Evolutionary conservation across 2,888 invertebrate species (phyloP), one percentile per base, ranked within the genome.

Genomic region (Anodontia alba): DNA sequence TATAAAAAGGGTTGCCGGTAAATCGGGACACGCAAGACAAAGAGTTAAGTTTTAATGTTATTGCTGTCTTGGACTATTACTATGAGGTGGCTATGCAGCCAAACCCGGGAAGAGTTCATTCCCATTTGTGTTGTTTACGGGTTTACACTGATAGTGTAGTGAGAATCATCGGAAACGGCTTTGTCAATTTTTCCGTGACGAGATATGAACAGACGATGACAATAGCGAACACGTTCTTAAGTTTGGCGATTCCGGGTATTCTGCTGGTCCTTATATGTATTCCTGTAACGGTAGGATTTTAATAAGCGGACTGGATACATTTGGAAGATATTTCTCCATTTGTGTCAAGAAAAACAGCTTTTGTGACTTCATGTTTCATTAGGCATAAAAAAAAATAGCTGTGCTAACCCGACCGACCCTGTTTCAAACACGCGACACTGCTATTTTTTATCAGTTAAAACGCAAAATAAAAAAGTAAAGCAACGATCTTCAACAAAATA

Each of bases 181-280:
- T 96, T 78, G 96, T 96, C 81, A 95, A 96, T 80, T 95, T 95
- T 89, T 95, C 96, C 23, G 95, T 96, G 33, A 95, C 95, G 73
- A 94, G 95, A 68, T 96, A 95, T 91, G 92, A 95, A 66, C 93
- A 96, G 74, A 96, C 96, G 96, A 95, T 95, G 91, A 96, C 95
- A 87, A 96, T 95, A 66, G 96, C 96, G 29, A 97, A 97, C 92
- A 96, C 96, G 62, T 96, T 97, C 91, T 96, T 96, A 31, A 96
- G 96, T 88, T 94, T 97, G 75, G 96, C 96, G 10, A 96, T 96
- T 0, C 96, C 96, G 8, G 97, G 97, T 94, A 95, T 97, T 1
- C 95, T 96, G 33, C 95, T 97, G 62, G 96, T 97, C 77, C 94
- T 96, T 80, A 95, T 96, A 91, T 97, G 96, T 94, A 96, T 97